These are phyloP conservation scores for Typhlichthys eigenmanni DNA, from an alignment of 2,797 vertebrate genomes.

Conservation along the genomic window DNA sequence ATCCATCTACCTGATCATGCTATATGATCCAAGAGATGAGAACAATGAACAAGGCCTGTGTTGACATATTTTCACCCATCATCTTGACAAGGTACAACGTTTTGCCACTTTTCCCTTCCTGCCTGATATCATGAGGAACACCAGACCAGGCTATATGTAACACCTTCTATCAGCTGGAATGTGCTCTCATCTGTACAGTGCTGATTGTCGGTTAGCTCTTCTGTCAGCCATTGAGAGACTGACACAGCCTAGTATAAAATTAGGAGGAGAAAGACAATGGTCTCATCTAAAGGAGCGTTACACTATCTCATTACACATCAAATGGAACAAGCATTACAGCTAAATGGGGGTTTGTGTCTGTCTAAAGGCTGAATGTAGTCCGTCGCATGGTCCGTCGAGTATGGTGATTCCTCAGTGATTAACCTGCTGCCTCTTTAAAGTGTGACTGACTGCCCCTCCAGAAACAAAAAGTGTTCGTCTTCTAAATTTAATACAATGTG, in stretches of 20 bases:
- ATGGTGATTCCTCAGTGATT: too few relatives aligned
- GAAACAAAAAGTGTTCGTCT: too few relatives aligned
- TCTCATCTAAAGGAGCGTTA: slow-evolving; percentile 57
- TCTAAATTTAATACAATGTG: too few relatives aligned
- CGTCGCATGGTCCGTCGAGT: too few relatives aligned
- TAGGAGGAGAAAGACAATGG: slow-evolving; percentile 64
- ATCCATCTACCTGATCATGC: too few relatives aligned
- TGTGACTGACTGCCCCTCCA: too few relatives aligned
- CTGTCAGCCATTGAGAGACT: slow-evolving; percentile 48
- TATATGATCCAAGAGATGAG: slow-evolving; percentile 23
- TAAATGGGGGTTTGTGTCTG: not conserved
- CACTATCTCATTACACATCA: slow-evolving; percentile 30
- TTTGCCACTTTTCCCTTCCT: slow-evolving; percentile 44
- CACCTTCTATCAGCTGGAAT: slow-evolving; percentile 74
- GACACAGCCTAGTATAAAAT: slow-evolving; percentile 49
- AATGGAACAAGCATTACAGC: not conserved
- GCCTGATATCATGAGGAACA: slow-evolving; percentile 70
- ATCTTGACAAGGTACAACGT: slow-evolving; percentile 31
- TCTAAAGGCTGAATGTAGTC: too few relatives aligned
- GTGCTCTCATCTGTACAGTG: slow-evolving; percentile 56
- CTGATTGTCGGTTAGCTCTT: slow-evolving; percentile 50
- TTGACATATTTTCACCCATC: slow-evolving; percentile 49
- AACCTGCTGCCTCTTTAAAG: too few relatives aligned
- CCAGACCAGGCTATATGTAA: slow-evolving; percentile 78
- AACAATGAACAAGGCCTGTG: slow-evolving; percentile 27